phyloP scores from a whole-genome alignment of 1,140 invertebrate genomes.

The Parapsyche elsis region DNA sequence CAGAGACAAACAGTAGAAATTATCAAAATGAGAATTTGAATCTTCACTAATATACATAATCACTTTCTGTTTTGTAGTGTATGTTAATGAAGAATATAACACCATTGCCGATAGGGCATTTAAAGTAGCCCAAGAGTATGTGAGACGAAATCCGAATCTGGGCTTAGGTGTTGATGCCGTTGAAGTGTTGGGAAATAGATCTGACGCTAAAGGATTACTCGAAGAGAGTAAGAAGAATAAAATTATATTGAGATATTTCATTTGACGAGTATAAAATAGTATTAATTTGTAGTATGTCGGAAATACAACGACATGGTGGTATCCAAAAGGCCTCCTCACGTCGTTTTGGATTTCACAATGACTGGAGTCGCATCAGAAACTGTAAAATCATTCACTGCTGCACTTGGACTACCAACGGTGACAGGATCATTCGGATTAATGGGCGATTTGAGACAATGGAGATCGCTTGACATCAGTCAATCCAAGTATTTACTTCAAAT shows the following conservation, averaged over 20 bases:
- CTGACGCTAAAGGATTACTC: conserved; percentile 74
- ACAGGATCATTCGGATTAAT: conserved; percentile 85
- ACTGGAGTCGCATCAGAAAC: conserved; percentile 82
- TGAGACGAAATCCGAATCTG: conserved; percentile 73
- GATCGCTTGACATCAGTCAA: conserved; percentile 74
- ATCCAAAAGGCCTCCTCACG: conserved; percentile 74
- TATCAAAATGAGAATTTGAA: too few species aligned
- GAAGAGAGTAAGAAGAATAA: conserved; percentile 68
- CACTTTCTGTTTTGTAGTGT: conserved; percentile 67
- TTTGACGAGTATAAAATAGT: neutral
- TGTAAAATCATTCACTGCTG: conserved; percentile 82
- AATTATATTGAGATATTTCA: neutral
- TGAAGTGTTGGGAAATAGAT: conserved; percentile 73
- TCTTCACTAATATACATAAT: too few species aligned
- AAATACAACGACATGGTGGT: conserved; percentile 74
- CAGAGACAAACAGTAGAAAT: too few species aligned
- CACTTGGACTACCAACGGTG: conserved; percentile 83
- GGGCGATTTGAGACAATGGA: conserved; percentile 84
- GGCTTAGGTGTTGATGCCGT: conserved; percentile 73
- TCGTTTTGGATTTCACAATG: conserved; percentile 83
- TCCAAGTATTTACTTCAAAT: conserved; percentile 78
- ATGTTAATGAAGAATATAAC: conserved; percentile 79
- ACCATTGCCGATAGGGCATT: conserved; percentile 74
- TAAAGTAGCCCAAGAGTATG: conserved; percentile 74
- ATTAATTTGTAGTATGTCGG: conserved; percentile 71